phyloP scores from a whole-genome alignment of 1,140 invertebrate genomes.

The Episyrphus balteatus region DNA sequence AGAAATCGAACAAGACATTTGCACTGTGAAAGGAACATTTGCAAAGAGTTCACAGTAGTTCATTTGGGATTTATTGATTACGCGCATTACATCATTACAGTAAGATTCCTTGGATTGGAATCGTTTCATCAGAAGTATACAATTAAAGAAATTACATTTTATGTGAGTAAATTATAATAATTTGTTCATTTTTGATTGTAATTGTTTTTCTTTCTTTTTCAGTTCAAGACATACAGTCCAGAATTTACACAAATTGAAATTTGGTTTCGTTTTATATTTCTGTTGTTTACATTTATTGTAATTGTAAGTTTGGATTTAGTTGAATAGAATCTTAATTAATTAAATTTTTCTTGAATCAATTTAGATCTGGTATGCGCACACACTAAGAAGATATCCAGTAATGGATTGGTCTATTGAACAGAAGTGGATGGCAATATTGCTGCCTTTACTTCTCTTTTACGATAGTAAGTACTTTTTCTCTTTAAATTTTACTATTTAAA shows the following conservation, averaged over 20 bases:
- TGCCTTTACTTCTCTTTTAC: conserved; percentile 82
- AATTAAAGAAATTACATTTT: conserved; percentile 77
- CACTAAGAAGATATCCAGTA: conserved; percentile 74
- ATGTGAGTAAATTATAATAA: conserved; percentile 63
- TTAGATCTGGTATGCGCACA: conserved; percentile 87
- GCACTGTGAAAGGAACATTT: conserved; percentile 66
- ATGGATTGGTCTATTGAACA: conserved; percentile 97
- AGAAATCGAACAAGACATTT: conserved; percentile 74
- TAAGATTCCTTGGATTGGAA: conserved; percentile 74
- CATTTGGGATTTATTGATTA: conserved; percentile 86
- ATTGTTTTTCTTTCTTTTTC: conserved; percentile 23
- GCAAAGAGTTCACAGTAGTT: conserved; percentile 77
- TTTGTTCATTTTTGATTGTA: conserved; percentile 4
- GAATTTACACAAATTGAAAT: conserved; percentile 94
- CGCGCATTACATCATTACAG: conserved; percentile 74
- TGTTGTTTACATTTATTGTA: conserved; percentile 73
- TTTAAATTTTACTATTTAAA: no score
- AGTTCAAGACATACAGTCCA: conserved; percentile 95
- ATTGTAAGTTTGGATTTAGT: conserved; percentile 57
- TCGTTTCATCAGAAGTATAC: conserved; percentile 72
- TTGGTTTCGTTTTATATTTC: conserved; percentile 90
- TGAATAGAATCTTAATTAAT: neutral
- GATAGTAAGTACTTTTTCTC: conserved; percentile 60
- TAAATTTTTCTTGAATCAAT: conserved; percentile 29
- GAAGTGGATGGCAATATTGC: conserved; percentile 84